These are phyloP conservation scores for Lathamus discolor DNA, from an alignment of 2,113 vertebrate species.

Conservation along the genomic window DNA sequence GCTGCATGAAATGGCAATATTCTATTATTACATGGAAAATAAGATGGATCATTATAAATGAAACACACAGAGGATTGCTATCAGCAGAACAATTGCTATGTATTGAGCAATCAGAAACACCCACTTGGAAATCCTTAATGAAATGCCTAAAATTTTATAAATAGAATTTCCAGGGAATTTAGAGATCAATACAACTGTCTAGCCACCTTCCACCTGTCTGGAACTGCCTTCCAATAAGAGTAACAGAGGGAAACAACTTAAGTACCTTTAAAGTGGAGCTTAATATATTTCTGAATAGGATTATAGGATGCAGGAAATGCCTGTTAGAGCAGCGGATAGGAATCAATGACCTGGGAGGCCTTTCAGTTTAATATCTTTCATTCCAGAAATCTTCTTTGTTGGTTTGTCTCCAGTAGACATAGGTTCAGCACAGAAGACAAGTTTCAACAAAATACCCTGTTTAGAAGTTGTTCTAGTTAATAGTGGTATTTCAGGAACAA, in stretches of 20 bases:
- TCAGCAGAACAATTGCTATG: conserved; percentile 45
- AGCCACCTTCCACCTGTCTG: conserved; percentile 55
- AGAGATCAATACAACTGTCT: conserved; percentile 54
- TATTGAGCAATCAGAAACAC: conserved; percentile 53
- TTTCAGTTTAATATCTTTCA: background rate
- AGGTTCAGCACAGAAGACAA: background rate
- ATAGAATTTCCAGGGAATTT: conserved; percentile 60
- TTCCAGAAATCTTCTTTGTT: background rate
- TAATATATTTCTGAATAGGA: conserved; percentile 50
- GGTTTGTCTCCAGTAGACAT: background rate
- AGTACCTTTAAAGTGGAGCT: conserved; percentile 1
- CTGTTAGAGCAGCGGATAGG: background rate
- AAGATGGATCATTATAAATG: conserved; percentile 50
- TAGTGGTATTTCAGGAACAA: background rate
- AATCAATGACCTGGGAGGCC: background rate
- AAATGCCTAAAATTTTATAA: conserved; percentile 51
- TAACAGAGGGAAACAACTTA: conserved; percentile 26
- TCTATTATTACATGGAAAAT: conserved; percentile 38
- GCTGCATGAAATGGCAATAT: conserved; percentile 31
- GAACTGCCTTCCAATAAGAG: background rate
- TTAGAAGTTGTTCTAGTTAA: background rate
- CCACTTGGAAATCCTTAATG: conserved; percentile 47
- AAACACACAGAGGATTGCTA: conserved; percentile 27
- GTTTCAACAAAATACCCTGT: background rate
- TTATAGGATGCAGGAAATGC: conserved; percentile 11